phyloP scores from a whole-genome alignment of 2,797 vertebrate species.

The Podarcis siculus region DNA sequence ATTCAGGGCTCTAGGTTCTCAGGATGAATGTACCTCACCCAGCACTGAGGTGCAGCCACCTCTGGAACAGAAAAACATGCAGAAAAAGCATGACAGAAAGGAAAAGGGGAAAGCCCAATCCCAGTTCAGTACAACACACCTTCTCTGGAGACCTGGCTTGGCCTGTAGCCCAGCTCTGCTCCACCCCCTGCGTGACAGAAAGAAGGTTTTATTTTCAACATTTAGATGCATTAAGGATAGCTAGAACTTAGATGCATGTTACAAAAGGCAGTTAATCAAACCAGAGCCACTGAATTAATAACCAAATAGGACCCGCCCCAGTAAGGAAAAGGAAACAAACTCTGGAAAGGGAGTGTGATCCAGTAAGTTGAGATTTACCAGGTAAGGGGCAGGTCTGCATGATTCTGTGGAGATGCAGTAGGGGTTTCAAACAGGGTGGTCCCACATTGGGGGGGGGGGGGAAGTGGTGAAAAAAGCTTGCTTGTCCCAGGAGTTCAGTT shows the following conservation, averaged over 20 bases:
- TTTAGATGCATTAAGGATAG: conserved; percentile 1
- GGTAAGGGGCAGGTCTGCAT: no score
- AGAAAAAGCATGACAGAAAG: conserved; percentile 4
- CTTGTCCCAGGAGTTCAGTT: background rate
- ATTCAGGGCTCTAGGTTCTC: background rate
- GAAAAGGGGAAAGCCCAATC: background rate
- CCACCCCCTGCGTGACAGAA: conserved; percentile 15
- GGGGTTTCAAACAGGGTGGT: no score
- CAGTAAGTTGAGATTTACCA: background rate
- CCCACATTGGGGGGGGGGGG: no score
- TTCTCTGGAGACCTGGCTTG: conserved; percentile 33
- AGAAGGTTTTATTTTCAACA: conserved; percentile 17
- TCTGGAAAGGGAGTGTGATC: background rate
- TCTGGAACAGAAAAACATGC: background rate
- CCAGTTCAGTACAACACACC: conserved; percentile 15
- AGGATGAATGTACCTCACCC: background rate
- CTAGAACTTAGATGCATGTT: background rate
- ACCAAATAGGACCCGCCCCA: background rate
- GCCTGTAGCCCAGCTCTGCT: conserved; percentile 39
- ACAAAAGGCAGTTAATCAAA: background rate
- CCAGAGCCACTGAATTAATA: background rate
- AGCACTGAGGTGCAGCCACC: background rate
- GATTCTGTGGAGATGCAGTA: background rate
- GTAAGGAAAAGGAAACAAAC: background rate
- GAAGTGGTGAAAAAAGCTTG: background rate